These are phyloP conservation scores for Sarotherodon lohbergeri DNA, from an alignment of 2,113 vertebrate species.

Conservation along the genomic window DNA sequence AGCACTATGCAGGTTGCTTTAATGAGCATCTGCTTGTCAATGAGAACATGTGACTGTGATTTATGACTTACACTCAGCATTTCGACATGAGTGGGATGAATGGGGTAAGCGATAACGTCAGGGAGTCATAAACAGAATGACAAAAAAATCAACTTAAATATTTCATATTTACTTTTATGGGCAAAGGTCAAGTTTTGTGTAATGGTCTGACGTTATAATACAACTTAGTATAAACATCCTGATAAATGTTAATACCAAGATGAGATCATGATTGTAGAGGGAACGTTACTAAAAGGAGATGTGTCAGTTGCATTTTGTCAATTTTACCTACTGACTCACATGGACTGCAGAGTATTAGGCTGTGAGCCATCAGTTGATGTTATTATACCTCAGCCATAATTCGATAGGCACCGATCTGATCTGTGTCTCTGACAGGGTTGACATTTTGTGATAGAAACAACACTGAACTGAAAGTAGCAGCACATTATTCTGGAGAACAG, in stretches of 20 bases:
- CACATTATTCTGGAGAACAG: neutral
- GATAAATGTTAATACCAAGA: neutral
- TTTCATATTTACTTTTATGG: neutral
- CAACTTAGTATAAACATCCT: neutral
- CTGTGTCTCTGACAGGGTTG: conserved; percentile 10
- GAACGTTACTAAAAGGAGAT: conserved; percentile 3
- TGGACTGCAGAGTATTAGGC: conserved; percentile 5
- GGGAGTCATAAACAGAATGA: neutral
- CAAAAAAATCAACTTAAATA: neutral
- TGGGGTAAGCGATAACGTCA: conserved; percentile 6
- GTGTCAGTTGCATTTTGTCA: conserved; percentile 33
- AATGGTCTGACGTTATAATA: neutral
- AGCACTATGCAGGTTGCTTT: neutral
- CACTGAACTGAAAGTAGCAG: neutral
- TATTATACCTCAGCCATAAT: conserved; percentile 40
- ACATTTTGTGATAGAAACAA: conserved; percentile 22
- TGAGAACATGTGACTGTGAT: conserved; percentile 53
- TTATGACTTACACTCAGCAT: conserved; percentile 24
- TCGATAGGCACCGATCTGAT: conserved; percentile 25
- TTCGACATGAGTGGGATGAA: neutral
- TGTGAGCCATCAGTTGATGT: conserved; percentile 37
- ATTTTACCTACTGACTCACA: conserved; percentile 44
- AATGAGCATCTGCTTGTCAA: conserved; percentile 54
- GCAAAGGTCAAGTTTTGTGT: neutral
- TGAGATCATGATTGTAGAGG: neutral